Evolutionary conservation across 2,113 vertebrate species (phyloP).

Genomic region (Halichoeres trimaculatus): DNA sequence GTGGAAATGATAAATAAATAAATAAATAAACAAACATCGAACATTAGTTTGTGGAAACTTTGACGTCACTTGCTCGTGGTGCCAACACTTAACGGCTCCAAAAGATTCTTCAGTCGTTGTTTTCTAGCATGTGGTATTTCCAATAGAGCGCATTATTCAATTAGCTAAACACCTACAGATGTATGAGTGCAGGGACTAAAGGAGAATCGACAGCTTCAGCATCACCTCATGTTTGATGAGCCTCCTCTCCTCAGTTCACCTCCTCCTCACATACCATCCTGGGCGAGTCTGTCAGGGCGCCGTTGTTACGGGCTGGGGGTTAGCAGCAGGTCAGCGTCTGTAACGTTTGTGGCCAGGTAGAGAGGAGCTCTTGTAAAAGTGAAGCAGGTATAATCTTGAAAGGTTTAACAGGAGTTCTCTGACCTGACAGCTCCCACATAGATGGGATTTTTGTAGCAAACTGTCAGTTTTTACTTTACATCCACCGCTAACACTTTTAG

Average conservation of each 20-base stretch:
- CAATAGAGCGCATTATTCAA: background rate
- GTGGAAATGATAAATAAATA: background rate
- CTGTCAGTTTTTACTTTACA: slow-evolving; percentile 2
- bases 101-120: background rate
- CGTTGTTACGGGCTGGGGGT: slow-evolving; percentile 29
- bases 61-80: background rate
- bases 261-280: background rate
- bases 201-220: background rate
- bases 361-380: slow-evolving; percentile 50
- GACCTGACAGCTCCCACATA: slow-evolving; percentile 48
- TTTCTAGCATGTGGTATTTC: background rate
- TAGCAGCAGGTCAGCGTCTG: slow-evolving; percentile 40
- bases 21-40: background rate
- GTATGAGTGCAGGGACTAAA: background rate
- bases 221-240: no score
- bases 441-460: slow-evolving; percentile 18
- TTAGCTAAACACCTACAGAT: background rate
- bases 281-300: background rate
- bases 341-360: slow-evolving; percentile 30
- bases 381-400: slow-evolving; percentile 40
- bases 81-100: background rate
- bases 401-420: slow-evolving; percentile 51
- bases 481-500: background rate
- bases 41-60: slow-evolving; percentile 8
- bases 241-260: background rate